phyloP scores from a whole-genome alignment of 2,113 vertebrate genomes.

The Agapornis roseicollis region DNA sequence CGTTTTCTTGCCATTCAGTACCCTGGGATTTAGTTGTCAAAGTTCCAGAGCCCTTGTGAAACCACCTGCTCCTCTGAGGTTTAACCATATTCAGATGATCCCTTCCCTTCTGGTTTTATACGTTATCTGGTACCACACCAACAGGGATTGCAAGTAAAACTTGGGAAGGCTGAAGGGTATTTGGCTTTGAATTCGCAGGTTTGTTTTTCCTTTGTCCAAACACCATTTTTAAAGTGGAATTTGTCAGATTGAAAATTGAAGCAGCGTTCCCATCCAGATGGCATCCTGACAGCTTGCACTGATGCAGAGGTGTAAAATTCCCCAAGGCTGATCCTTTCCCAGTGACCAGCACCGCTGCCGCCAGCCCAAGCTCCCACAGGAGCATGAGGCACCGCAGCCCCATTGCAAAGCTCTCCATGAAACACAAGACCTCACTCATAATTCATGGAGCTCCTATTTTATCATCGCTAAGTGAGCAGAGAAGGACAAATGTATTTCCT shows the following conservation, averaged over 20 bases:
- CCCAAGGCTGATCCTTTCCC: not conserved
- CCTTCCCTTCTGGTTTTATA: not conserved
- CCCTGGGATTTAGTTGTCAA: not conserved
- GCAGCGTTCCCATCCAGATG: not conserved
- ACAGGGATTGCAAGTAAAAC: not conserved
- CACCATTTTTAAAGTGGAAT: not conserved
- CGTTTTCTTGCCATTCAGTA: not conserved
- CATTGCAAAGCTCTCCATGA: not conserved
- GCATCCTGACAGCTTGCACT: not conserved
- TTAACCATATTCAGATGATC: not conserved
- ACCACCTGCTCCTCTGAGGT: not conserved
- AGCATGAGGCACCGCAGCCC: not conserved
- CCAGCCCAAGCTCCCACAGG: not conserved
- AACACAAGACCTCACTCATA: not conserved
- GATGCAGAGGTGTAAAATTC: not conserved
- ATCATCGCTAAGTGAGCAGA: not conserved
- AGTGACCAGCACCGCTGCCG: fast-evolving
- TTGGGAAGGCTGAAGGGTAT: not conserved
- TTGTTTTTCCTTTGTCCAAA: not conserved
- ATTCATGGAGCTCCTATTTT: not conserved
- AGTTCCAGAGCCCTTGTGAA: not conserved
- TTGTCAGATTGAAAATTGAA: not conserved
- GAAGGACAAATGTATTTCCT: not conserved
- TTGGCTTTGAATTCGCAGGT: not conserved
- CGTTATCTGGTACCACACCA: not conserved